These are phyloP conservation scores for Platorchestia sp. DNA, from an alignment of 1,140 invertebrate genomes.

Conservation along the genomic window DNA sequence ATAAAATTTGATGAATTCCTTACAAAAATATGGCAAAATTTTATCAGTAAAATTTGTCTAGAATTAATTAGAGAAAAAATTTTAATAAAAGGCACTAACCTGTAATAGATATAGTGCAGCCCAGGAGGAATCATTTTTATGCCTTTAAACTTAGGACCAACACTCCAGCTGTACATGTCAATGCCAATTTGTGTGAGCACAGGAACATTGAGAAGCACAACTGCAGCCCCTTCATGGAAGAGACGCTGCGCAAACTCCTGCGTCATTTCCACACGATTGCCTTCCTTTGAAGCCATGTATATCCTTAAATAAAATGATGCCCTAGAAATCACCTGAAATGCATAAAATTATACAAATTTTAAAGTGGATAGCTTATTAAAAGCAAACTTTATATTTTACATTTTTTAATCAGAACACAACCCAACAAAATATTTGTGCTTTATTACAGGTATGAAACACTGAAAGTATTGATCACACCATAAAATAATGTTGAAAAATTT, in stretches of 20 bases:
- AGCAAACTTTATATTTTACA: no score
- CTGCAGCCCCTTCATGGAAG: conserved; percentile 84
- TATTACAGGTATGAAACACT: no score
- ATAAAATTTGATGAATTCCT: no score
- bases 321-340: neutral
- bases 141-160: conserved; percentile 92
- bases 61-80: neutral
- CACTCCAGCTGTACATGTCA: conserved; percentile 93
- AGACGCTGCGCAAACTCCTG: conserved; percentile 82
- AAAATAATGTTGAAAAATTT: no score
- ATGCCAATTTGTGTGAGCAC: conserved; percentile 94
- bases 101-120: conserved; percentile 94
- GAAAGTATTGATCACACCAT: no score
- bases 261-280: conserved; percentile 77
- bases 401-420: no score
- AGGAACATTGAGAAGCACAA: conserved; percentile 88
- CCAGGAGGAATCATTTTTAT: conserved; percentile 99
- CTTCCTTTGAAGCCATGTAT: neutral
- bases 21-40: neutral
- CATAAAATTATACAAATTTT: no score
- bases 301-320: neutral
- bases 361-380: no score
- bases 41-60: neutral
- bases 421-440: no score
- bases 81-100: conserved; percentile 71